Percentiles rank a stretch among this genome's conserved stretches.
Conservation (phyloP, 37 sponge, comb jelly and placozoan genomes). For the Dysidea cf. avara region DNA sequence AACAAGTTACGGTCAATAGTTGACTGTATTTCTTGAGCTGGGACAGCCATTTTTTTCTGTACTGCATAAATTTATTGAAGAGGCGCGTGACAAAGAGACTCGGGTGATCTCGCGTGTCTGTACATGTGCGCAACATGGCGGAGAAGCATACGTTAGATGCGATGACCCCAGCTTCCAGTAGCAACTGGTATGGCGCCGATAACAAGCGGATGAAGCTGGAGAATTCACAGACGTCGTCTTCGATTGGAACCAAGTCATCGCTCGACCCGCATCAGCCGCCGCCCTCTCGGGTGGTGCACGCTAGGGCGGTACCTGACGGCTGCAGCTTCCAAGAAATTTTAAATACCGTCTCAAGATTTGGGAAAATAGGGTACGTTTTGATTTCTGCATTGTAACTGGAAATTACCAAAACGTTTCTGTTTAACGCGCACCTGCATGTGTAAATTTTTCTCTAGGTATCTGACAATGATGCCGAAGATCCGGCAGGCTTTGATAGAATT, state of each 20-base stretch:
- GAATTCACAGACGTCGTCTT: slow-evolving; percentile 27
- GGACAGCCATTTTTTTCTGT: slow-evolving; percentile 58
- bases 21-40: slow-evolving; percentile 27
- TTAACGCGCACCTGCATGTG: background rate
- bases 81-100: no score
- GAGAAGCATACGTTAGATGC: slow-evolving; percentile 78
- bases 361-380: slow-evolving; percentile 69
- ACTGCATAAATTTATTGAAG: no score
- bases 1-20: slow-evolving; percentile 41
- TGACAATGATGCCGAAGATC: slow-evolving; percentile 90
- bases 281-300: slow-evolving; percentile 86
- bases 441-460: slow-evolving; percentile 45
- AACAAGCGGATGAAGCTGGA: slow-evolving; percentile 79
- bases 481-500: slow-evolving; percentile 89
- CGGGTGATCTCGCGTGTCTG: no score
- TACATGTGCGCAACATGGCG: slow-evolving; percentile 53
- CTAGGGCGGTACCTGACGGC: slow-evolving; percentile 90
- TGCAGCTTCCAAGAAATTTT: slow-evolving; percentile 73
- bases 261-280: slow-evolving; percentile 87
- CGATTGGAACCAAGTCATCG: slow-evolving; percentile 28
- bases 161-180: slow-evolving; percentile 11
- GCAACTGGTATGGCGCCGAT: slow-evolving; percentile 28
- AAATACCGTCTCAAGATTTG: slow-evolving; percentile 58
- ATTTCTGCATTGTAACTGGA: background rate
- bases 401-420: no score